Evolutionary conservation across 2,797 vertebrate species (phyloP).

Genomic region (Anguilla pacifica): DNA sequence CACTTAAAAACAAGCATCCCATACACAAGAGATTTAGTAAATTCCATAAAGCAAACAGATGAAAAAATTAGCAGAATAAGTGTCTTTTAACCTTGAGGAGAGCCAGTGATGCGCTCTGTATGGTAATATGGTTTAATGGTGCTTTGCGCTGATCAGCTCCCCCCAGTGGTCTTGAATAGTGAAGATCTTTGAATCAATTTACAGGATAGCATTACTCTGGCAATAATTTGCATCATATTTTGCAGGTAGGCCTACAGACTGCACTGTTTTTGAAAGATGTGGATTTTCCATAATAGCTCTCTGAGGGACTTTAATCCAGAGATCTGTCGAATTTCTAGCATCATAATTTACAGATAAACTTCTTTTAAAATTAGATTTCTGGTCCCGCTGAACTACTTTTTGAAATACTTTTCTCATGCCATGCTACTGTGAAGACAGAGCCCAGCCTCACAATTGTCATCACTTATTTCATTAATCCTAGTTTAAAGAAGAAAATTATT

Average conservation of each 20-base stretch:
- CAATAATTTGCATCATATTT: not conserved
- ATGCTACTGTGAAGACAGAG: not conserved
- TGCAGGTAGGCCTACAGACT: not conserved
- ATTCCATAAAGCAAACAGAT: not conserved
- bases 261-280: not conserved
- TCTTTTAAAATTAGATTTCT: not conserved
- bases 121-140: not conserved
- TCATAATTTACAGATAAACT: not conserved
- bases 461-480: not conserved
- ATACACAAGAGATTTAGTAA: not conserved
- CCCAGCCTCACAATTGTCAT: not conserved
- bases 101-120: not conserved
- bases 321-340: not conserved
- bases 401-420: not conserved
- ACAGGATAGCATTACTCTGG: not conserved
- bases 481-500: slow-evolving; percentile 12
- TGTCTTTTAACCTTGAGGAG: slow-evolving; percentile 19
- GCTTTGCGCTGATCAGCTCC: not conserved
- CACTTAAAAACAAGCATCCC: not conserved
- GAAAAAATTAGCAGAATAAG: not conserved
- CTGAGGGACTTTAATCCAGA: not conserved
- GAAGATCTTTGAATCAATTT: not conserved
- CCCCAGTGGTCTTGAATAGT: not conserved
- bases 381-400: not conserved
- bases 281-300: not conserved